Percentiles rank a stretch among this genome's conserved stretches.
phyloP scores from a whole-genome alignment of 2,888 invertebrate genomes.

The Tribolium freemani region DNA sequence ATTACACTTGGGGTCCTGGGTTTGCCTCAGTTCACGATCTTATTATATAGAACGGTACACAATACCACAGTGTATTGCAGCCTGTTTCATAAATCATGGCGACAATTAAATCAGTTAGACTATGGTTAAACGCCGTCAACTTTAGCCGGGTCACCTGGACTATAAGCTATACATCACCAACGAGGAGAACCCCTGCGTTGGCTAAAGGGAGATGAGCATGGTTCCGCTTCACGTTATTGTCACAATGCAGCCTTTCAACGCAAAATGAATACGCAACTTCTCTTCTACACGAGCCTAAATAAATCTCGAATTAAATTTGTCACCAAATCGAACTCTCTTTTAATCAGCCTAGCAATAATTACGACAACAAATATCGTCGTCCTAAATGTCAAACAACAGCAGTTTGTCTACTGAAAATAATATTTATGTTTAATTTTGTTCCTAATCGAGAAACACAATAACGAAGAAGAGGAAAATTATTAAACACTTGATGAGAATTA shows the following conservation, averaged over 20 bases:
- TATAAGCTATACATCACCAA: conserved; percentile 52
- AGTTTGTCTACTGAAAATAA: background rate
- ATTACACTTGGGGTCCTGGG: conserved; percentile 14
- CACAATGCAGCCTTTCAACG: conserved; percentile 20
- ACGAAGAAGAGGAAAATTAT: background rate
- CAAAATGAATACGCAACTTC: background rate
- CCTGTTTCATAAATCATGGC: conserved; percentile 62
- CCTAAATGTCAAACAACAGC: no score
- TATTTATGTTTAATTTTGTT: background rate
- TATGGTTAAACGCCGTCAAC: conserved; percentile 64
- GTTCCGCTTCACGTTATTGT: conserved; percentile 37
- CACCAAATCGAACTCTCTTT: background rate
- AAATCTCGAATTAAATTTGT: background rate
- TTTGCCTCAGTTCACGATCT: conserved; percentile 27
- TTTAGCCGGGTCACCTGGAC: conserved; percentile 63
- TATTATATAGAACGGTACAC: conserved; percentile 48
- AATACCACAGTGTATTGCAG: conserved; percentile 60
- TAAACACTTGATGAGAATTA: background rate
- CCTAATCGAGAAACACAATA: background rate
- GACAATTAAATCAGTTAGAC: conserved; percentile 66
- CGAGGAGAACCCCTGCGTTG: conserved; percentile 31
- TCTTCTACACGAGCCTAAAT: background rate
- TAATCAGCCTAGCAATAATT: no score
- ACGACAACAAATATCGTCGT: no score
- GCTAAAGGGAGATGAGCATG: conserved; percentile 23